Evolutionary conservation across 1,140 invertebrate genomes (phyloP).

Genomic region (Heterodera carotae): DNA sequence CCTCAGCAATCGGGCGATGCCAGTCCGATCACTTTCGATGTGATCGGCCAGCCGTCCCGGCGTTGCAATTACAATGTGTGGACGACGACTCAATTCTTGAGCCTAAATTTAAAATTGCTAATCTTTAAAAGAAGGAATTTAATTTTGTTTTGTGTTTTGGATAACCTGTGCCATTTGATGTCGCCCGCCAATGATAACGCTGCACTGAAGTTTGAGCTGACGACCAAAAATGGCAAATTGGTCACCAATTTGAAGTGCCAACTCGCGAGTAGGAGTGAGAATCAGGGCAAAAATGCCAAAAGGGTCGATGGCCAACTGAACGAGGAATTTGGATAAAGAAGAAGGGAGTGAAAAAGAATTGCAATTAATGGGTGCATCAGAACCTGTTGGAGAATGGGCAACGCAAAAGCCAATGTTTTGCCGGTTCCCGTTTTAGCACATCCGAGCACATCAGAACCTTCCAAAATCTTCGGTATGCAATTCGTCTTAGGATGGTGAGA

Average conservation of each 20-base stretch:
- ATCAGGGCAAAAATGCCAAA: slow-evolving; percentile 57
- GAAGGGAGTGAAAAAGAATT: neutral
- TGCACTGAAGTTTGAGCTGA: slow-evolving; percentile 53
- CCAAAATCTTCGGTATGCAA: slow-evolving; percentile 60
- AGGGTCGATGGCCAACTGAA: slow-evolving; percentile 51
- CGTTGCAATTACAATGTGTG: slow-evolving; percentile 81
- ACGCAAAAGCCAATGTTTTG: slow-evolving; percentile 63
- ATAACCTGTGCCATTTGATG: slow-evolving; percentile 40
- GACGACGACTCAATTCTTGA: slow-evolving; percentile 42
- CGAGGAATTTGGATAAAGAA: slow-evolving; percentile 7
- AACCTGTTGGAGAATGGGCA: slow-evolving; percentile 63
- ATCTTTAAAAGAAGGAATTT: neutral
- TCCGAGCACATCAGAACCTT: slow-evolving; percentile 60
- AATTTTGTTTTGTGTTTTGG: neutral
- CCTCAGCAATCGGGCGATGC: slow-evolving; percentile 35
- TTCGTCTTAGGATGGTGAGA: slow-evolving; percentile 21
- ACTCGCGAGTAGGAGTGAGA: slow-evolving; percentile 61
- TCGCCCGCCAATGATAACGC: slow-evolving; percentile 39
- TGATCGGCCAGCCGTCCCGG: slow-evolving; percentile 80
- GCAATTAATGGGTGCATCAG: neutral
- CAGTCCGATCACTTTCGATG: slow-evolving; percentile 45
- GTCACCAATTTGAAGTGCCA: slow-evolving; percentile 65
- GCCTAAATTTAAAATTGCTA: neutral
- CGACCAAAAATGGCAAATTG: slow-evolving; percentile 60
- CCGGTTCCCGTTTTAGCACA: slow-evolving; percentile 64